A percentile compares a stretch with the other conserved stretches of the same genome.
Conservation (phyloP, 2,888 invertebrate species). For the Drosophila paramelanica region DNA sequence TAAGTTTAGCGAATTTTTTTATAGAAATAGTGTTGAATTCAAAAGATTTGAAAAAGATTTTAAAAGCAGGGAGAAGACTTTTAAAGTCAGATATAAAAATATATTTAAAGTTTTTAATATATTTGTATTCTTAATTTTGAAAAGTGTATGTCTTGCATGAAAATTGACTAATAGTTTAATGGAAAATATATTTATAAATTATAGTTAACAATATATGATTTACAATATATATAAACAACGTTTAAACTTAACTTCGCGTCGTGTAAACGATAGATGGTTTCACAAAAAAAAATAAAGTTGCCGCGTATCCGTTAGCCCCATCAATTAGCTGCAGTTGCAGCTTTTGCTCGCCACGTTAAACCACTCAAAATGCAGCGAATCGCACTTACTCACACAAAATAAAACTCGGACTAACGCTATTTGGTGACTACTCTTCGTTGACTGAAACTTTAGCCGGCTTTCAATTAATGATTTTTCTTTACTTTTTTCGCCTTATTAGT, state of each 20-base stretch:
- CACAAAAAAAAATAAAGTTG: background rate
- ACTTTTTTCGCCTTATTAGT: slow-evolving; percentile 10
- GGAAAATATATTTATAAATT: no score
- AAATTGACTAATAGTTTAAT: no score
- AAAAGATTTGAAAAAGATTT: background rate
- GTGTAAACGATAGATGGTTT: background rate
- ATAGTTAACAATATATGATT: no score
- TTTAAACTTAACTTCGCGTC: no score
- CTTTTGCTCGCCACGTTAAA: slow-evolving; percentile 32
- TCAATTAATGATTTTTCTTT: slow-evolving; percentile 50
- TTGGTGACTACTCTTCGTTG: slow-evolving; percentile 35
- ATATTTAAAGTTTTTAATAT: background rate
- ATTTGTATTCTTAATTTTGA: background rate
- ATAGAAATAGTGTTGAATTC: background rate
- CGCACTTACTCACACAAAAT: slow-evolving; percentile 18
- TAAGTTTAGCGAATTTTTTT: background rate
- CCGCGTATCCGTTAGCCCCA: background rate
- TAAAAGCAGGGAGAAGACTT: background rate
- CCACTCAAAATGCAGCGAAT: slow-evolving; percentile 36
- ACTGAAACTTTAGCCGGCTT: slow-evolving; percentile 13
- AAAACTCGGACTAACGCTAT: slow-evolving; percentile 19
- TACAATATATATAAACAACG: no score
- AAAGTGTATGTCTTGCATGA: background rate
- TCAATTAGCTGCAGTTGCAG: slow-evolving; percentile 12
- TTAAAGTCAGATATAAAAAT: background rate